Conservation (phyloP, 1,140 invertebrate genomes). For the Micrasema minimum region DNA sequence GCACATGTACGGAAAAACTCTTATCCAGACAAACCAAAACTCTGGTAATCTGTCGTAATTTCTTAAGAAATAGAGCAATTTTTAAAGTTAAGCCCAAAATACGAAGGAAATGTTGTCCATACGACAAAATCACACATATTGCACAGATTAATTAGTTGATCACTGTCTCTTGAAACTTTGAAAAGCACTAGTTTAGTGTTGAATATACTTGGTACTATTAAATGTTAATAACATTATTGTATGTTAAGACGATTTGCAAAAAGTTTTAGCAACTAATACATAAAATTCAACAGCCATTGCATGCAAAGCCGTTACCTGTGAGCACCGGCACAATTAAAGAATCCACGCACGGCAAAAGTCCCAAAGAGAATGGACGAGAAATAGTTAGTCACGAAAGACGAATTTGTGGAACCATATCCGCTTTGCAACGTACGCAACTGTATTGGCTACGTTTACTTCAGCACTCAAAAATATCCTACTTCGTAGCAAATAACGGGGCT, state of each 20-base stretch:
- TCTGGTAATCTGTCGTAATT: background rate
- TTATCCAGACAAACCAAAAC: conserved; percentile 9
- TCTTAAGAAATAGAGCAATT: too few species aligned
- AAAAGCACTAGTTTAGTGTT: background rate
- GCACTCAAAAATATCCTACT: conserved; percentile 1
- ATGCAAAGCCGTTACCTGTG: conserved; percentile 40
- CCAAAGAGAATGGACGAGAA: conserved; percentile 68
- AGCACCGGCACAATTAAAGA: conserved; percentile 45
- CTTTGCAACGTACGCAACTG: conserved; percentile 7
- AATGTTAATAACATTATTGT: too few species aligned
- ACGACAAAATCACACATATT: conserved; percentile 17
- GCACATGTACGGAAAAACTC: conserved; percentile 54
- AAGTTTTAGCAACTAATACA: conserved; percentile 3
- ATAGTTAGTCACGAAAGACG: conserved; percentile 54
- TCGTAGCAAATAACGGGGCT: conserved; percentile 3
- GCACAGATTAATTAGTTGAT: conserved; percentile 19
- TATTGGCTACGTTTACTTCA: conserved; percentile 37
- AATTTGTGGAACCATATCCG: conserved; percentile 39
- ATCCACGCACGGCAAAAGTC: conserved; percentile 62
- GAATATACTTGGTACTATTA: too few species aligned
- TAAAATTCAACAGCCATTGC: conserved; percentile 32
- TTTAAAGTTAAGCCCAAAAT: background rate
- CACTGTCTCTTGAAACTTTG: conserved; percentile 6
- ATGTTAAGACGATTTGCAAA: background rate
- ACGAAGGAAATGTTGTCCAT: background rate